Percentiles rank a stretch among this genome's conserved stretches.
These are phyloP conservation scores for Vultur gryphus DNA, from an alignment of 2,797 vertebrate species.

Conservation along the genomic window DNA sequence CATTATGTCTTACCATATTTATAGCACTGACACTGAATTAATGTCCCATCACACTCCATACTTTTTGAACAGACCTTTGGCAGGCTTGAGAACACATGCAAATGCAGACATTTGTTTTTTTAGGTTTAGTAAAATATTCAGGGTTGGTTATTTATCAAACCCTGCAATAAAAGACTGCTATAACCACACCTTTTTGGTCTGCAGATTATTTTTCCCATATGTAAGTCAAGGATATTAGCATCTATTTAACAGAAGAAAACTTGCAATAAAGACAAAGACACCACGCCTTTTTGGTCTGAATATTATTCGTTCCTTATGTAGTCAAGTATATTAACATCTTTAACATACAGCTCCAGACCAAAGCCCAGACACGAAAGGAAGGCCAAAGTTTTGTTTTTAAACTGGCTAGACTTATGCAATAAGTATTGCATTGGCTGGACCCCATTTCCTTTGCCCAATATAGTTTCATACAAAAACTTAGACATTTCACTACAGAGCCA, in stretches of 20 bases:
- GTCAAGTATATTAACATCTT: not conserved
- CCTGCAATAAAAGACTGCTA: not conserved
- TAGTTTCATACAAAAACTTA: not conserved
- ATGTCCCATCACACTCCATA: not conserved
- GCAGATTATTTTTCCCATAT: not conserved
- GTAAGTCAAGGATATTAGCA: not conserved
- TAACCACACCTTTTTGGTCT: not conserved
- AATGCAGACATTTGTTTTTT: not conserved
- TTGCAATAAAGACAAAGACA: not conserved
- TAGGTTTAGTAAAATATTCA: not conserved
- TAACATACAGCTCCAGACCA: not conserved
- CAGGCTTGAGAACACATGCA: not conserved
- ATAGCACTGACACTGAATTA: not conserved
- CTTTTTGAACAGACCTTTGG: not conserved
- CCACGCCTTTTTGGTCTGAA: not conserved
- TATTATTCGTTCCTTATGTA: not conserved
- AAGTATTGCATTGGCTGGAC: conserved; percentile 11
- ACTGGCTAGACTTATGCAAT: conserved; percentile 40
- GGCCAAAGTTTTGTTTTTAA: conserved; percentile 51
- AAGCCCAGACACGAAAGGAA: conserved; percentile 25
- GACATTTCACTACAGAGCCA: not conserved
- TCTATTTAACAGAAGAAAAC: not conserved
- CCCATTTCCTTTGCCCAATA: conserved; percentile 10
- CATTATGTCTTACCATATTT: not conserved
- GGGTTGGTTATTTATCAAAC: not conserved